These are phyloP conservation scores for Nomada flava DNA, from an alignment of 2,888 invertebrate genomes.

Conservation along the genomic window DNA sequence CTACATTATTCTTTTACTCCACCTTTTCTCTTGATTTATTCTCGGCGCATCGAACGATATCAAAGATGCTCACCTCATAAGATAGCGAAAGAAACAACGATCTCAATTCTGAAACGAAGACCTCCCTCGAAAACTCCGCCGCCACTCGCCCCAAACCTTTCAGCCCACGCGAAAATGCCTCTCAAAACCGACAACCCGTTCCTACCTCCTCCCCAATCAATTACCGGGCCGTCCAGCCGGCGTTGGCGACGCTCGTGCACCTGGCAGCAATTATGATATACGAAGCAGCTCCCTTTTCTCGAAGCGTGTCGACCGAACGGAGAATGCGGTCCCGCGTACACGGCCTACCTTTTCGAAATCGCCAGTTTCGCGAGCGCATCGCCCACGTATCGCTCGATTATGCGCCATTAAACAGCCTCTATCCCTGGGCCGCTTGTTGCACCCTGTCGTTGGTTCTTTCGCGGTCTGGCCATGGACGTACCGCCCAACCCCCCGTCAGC, in stretches of 20 bases:
- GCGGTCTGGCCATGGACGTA: neutral
- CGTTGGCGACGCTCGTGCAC: constrained; percentile 43
- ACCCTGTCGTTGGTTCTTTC: neutral
- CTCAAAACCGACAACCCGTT: neutral
- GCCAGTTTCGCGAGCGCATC: constrained; percentile 59
- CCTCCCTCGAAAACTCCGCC: no score
- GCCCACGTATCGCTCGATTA: constrained; percentile 67
- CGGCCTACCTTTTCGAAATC: constrained; percentile 60
- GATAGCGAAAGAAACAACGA: no score
- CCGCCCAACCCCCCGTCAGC: neutral
- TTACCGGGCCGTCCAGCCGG: constrained; percentile 3
- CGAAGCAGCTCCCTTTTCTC: constrained; percentile 53
- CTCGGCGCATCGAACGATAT: no score
- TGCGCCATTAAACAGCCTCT: constrained; percentile 55
- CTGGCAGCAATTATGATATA: constrained; percentile 64
- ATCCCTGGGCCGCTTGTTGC: constrained; percentile 4
- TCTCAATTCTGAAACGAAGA: no score
- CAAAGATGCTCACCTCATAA: no score
- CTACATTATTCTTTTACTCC: no score
- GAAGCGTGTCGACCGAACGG: constrained; percentile 28
- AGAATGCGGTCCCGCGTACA: constrained; percentile 52
- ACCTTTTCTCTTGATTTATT: no score
- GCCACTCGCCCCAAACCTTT: neutral
- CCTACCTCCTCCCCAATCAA: constrained; percentile 3
- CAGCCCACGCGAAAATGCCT: neutral